A percentile compares a stretch with the other conserved stretches of the same genome.
phyloP scores from a whole-genome alignment of 2,888 invertebrate species.

The Trichacis sp. region DNA sequence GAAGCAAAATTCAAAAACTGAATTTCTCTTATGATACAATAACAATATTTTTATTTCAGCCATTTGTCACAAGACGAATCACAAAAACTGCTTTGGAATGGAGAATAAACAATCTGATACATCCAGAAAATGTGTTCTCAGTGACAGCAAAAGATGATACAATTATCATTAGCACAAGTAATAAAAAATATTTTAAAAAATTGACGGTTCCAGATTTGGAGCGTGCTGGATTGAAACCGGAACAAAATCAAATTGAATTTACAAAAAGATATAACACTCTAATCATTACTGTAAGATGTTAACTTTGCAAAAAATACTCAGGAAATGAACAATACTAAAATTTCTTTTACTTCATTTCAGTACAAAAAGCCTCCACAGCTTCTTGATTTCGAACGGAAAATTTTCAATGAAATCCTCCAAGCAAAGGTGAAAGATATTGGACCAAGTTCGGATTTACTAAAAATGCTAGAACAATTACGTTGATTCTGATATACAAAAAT shows the following conservation, averaged over 20 bases:
- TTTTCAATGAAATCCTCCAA: constrained; percentile 59
- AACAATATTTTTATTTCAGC: constrained; percentile 70
- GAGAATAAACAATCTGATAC: constrained; percentile 84
- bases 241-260: constrained; percentile 76
- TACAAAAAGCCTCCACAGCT: constrained; percentile 82
- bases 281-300: constrained; percentile 81
- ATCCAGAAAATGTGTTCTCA: constrained; percentile 78
- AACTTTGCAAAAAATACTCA: too few species aligned
- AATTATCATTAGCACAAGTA: constrained; percentile 79
- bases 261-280: constrained; percentile 82
- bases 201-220: constrained; percentile 78
- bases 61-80: constrained; percentile 77
- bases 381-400: constrained; percentile 76
- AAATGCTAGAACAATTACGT: background rate
- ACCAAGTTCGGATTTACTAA: background rate
- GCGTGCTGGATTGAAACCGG: constrained; percentile 74
- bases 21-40: constrained; percentile 29
- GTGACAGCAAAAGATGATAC: constrained; percentile 77
- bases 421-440: constrained; percentile 44
- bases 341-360: constrained; percentile 69
- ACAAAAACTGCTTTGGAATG: constrained; percentile 84
- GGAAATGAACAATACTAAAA: too few species aligned
- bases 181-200: constrained; percentile 86
- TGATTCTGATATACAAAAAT: too few species aligned
- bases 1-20: constrained; percentile 23